Base-by-base conservation (phyloP, 2,888 invertebrate genomes). In the Leistus spinibarbis region DNA sequence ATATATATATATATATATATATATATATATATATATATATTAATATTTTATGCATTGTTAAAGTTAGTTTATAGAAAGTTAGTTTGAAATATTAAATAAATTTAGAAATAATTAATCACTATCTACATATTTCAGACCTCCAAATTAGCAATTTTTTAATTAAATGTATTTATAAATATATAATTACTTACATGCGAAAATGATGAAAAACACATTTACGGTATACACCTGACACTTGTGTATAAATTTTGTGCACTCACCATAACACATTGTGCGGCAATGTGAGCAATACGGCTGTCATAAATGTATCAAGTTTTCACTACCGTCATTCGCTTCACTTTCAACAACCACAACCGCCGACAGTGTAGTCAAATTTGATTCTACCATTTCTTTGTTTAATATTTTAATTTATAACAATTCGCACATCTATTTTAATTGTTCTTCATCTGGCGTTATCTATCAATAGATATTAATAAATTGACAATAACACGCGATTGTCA, bases 241-340 rank as follows among this genome's bases (percentile, higher is more conserved):
- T 19, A 22, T 22, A 23, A 60, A 4, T 73, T 67, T 57, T 22
- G 54, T 62, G 23, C 73, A 73, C 62, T 17, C 53, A 19, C 40
- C 62, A 73, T 67, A 73, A 23, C 20, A 67, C 67, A 73, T 73
- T 53, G 67, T 40, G 17, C 60, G n/a, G 40, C 60, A 73, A 67
- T 73, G 73, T 23, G 60, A 40, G 22, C 67, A 67, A 57, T 54
- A 65, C 66, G 66, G 19, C 20, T 54, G 67, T 67, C 60, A 73
- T 73, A 73, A 73, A 67, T 73, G 53, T 64, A 64, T 22, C 62
- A 22, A n/a, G 67, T 60, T 73, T 73, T 73, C 73, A 67, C 60
- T 67, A 60, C 60, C 67, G 64, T 5, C 40, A 40, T 40, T 40
- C 40, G 40, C 2, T 40, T 40, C 40, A 40, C 40, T 13, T 40